Conservation (phyloP, 2,113 vertebrate genomes). For the Tupaia tana region DNA sequence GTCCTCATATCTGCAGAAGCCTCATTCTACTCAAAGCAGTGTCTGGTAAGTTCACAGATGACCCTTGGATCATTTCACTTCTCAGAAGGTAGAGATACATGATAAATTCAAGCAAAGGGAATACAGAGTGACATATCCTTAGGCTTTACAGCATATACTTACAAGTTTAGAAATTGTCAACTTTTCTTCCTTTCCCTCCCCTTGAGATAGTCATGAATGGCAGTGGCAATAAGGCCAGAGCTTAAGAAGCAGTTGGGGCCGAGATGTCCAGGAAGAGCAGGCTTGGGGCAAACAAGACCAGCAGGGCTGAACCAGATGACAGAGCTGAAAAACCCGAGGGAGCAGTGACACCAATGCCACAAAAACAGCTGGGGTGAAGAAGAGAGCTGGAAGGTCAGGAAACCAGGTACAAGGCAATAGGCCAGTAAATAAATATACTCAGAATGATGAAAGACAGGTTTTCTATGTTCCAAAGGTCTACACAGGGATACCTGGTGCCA, state of each 20-base stretch:
- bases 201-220: not conserved
- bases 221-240: not conserved
- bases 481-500: not conserved
- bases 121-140: not conserved
- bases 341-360: not conserved
- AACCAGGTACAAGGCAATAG: not conserved
- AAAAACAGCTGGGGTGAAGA: not conserved
- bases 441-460: not conserved
- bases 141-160: not conserved
- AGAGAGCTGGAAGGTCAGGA: not conserved
- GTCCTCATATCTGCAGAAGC: not conserved
- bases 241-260: not conserved
- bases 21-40: not conserved
- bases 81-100: not conserved
- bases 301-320: not conserved
- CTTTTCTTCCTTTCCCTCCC: not conserved
- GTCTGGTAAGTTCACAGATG: not conserved
- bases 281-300: not conserved
- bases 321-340: not conserved
- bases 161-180: not conserved
- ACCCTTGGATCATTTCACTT: not conserved
- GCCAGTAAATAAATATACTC: not conserved
- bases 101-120: conserved; percentile 8
- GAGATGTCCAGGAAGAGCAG: not conserved
- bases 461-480: not conserved